Evolutionary conservation across 2,113 vertebrate genomes (phyloP).

Genomic region (Etheostoma spectabile): DNA sequence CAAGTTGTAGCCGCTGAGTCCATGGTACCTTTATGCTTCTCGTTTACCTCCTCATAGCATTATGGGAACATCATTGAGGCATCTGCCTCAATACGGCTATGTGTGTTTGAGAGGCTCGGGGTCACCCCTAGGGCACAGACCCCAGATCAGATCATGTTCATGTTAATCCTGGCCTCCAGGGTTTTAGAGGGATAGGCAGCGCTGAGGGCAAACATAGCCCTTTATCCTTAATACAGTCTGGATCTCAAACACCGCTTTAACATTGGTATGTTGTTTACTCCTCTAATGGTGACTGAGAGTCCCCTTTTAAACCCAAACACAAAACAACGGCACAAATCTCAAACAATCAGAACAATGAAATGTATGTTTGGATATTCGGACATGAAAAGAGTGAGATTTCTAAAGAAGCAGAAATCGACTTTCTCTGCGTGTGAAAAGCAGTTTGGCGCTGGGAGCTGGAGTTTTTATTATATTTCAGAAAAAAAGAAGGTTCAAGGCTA

Average conservation of each 20-base stretch:
- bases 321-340: neutral
- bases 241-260: neutral
- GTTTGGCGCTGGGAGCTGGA: conserved; percentile 17
- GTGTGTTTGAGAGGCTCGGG: no score
- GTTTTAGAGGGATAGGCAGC: no score
- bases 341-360: neutral
- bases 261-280: conserved; percentile 35
- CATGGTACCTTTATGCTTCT: neutral
- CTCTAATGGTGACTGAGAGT: neutral
- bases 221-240: neutral
- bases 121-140: no score
- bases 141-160: no score
- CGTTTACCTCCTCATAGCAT: neutral
- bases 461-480: neutral
- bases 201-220: no score
- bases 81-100: no score
- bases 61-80: neutral
- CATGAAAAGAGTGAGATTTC: conserved; percentile 29
- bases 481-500: conserved; percentile 47
- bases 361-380: conserved; percentile 7
- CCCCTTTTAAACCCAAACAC: conserved; percentile 22
- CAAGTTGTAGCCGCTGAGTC: neutral
- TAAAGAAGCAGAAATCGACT: conserved; percentile 38
- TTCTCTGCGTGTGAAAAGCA: conserved; percentile 34
- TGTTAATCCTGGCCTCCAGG: no score